Evolutionary conservation across 2,797 vertebrate genomes (phyloP).

Genomic region (Falco cherrug): DNA sequence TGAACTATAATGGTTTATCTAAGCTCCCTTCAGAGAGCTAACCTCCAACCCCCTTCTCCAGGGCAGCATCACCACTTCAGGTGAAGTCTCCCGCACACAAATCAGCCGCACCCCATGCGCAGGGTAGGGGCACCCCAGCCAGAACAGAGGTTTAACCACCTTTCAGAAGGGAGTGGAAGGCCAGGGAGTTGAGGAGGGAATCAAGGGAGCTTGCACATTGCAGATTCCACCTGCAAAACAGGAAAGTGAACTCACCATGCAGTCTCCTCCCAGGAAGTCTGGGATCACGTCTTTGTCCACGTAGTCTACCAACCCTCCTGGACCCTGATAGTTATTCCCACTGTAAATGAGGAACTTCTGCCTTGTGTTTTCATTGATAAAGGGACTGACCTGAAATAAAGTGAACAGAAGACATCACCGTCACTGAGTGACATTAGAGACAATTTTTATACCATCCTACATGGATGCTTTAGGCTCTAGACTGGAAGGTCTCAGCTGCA

Average conservation of each 20-base stretch:
- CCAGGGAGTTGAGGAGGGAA: not conserved
- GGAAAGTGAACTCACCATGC: conserved; percentile 74
- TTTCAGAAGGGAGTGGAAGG: not conserved
- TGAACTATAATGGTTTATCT: not conserved
- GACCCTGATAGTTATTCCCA: conserved; percentile 82
- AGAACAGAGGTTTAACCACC: not conserved
- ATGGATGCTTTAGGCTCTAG: rapidly evolving
- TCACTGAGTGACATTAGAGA: not conserved
- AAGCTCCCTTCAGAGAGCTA: not conserved
- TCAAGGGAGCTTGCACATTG: not conserved
- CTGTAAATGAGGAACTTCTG: conserved; percentile 85
- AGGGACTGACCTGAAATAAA: conserved; percentile 80
- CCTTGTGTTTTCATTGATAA: conserved; percentile 85
- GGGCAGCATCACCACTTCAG: not conserved
- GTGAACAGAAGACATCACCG: not conserved
- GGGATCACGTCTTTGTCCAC: conserved; percentile 82
- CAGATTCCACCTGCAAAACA: not conserved
- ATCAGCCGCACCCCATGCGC: not conserved
- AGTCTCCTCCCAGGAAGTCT: conserved; percentile 84
- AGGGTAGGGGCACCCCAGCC: not conserved
- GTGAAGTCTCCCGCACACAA: not conserved
- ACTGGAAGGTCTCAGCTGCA: not conserved
- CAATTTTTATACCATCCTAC: not conserved
- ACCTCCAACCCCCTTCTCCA: not conserved
- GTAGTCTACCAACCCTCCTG: conserved; percentile 81